Percentiles rank a stretch among this genome's conserved stretches.
These are phyloP conservation scores for Piaya cayana DNA, from an alignment of 2,113 vertebrate genomes.

Conservation along the genomic window DNA sequence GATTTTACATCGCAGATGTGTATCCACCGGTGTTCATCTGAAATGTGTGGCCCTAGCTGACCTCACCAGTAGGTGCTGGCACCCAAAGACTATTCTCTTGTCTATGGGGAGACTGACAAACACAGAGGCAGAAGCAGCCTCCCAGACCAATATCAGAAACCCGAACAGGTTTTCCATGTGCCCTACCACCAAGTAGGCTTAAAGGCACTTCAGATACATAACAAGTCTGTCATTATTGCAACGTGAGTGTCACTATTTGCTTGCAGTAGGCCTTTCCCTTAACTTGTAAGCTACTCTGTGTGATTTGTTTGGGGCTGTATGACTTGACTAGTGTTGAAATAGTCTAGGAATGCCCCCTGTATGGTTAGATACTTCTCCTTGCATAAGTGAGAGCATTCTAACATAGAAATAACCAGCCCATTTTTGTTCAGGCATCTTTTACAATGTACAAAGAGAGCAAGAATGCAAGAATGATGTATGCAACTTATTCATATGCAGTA, in stretches of 20 bases:
- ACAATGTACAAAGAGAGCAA: background rate
- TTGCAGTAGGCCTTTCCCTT: background rate
- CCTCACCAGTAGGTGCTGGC: background rate
- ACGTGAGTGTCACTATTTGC: background rate
- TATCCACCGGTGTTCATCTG: background rate
- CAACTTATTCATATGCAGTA: background rate
- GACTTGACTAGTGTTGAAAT: background rate
- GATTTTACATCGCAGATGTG: background rate
- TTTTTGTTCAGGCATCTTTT: background rate
- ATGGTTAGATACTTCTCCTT: background rate
- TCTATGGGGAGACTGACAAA: background rate
- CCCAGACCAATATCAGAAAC: background rate
- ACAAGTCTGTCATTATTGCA: background rate
- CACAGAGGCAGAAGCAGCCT: background rate
- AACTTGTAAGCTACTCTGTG: background rate
- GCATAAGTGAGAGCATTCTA: background rate
- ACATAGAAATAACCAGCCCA: background rate
- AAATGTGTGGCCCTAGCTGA: background rate
- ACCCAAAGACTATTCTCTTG: background rate
- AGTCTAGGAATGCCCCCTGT: background rate
- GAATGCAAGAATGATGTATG: background rate
- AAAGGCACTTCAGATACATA: fast-evolving
- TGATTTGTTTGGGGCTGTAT: background rate
- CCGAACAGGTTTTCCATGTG: background rate
- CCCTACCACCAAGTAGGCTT: background rate